A percentile compares a stretch with the other conserved stretches of the same genome.
These are phyloP conservation scores for Bombus sibiricus DNA, from an alignment of 1,140 invertebrate genomes.

Conservation along the genomic window DNA sequence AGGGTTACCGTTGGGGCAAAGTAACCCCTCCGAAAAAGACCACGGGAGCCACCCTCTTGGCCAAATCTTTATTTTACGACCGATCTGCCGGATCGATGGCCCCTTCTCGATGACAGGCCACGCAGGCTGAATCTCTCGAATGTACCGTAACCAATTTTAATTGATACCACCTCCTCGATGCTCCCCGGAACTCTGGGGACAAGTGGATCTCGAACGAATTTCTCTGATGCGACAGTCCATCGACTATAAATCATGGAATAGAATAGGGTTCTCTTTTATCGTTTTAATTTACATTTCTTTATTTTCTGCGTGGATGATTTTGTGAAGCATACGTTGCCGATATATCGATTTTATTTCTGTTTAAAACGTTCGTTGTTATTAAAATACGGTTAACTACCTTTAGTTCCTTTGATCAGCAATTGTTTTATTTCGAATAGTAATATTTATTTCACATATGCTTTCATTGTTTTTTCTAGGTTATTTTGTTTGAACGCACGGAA, in stretches of 20 bases:
- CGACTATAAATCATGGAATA: constrained; percentile 7
- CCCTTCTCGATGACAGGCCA: constrained; percentile 36
- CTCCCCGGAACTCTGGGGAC: not conserved
- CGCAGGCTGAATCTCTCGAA: constrained; percentile 32
- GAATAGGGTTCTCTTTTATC: not conserved
- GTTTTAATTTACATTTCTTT: constrained; percentile 33
- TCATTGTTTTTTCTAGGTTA: no score
- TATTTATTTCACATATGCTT: no score
- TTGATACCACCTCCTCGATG: constrained; percentile 49
- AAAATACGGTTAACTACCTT: no score
- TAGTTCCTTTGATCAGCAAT: no score
- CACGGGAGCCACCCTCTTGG: constrained; percentile 39
- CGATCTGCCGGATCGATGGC: constrained; percentile 61
- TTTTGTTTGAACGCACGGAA: no score
- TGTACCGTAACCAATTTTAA: constrained; percentile 64
- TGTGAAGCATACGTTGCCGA: not conserved
- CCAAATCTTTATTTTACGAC: constrained; percentile 73
- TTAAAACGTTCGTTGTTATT: no score
- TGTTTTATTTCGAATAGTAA: no score
- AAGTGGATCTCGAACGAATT: constrained; percentile 12
- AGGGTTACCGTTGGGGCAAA: constrained; percentile 47
- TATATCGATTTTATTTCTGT: not conserved
- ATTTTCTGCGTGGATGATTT: not conserved
- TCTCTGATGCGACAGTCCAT: constrained; percentile 17
- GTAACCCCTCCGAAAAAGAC: constrained; percentile 54